Evolutionary conservation across 1,140 invertebrate species (phyloP), one percentile per base, ranked within the genome.

Genomic region (Orius insidiosus): DNA sequence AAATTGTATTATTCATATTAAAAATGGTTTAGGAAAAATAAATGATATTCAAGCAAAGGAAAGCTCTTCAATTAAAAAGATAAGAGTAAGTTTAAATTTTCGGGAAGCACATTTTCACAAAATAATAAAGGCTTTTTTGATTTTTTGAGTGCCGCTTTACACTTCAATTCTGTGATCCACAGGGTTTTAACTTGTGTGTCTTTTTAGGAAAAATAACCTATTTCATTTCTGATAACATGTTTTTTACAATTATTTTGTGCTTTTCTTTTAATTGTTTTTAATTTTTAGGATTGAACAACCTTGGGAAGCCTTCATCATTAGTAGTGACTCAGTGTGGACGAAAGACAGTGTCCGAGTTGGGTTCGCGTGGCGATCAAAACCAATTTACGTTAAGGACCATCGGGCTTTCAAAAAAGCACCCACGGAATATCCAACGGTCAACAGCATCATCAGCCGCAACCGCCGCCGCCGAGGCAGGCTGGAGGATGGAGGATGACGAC

Each of bases 331-430:
- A 48, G 10, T 52, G 50, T 35, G 55, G 56, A 2, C 50, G 56
- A 10, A 56, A 53, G 38, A 53, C 56, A 3, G 42, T 58, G 35
- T 55, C 50, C 5, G 55, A 58, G 39, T 35, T 56, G 13, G 52
- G 53, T 6, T 43, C 41, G 10, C 39, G 47, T 14, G 33, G 36
- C 18, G 53, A 54, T 16, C 35, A 35, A 18, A 37, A 45, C 24
- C 44, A 50, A 14, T 37, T 46, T 24, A 46, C 16, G n/a, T 39
- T 15, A 43, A 35, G 15, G 10, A 31, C 30, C 4, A 4, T 32
- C 14, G 37, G 37, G 30, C 10, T 13, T 13, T 11, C 31, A 43
- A 30, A 43, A 30, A 43, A 30, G 31, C 33, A 32, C 18, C 15
- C 11, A 14, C 34, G 18, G 30, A 6, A 44, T 18, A 10, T 32